Evolutionary conservation across 92 coral and sea anemone genomes (phyloP), one percentile per base, ranked within the genome.

Genomic region (Phymanthus crucifer): DNA sequence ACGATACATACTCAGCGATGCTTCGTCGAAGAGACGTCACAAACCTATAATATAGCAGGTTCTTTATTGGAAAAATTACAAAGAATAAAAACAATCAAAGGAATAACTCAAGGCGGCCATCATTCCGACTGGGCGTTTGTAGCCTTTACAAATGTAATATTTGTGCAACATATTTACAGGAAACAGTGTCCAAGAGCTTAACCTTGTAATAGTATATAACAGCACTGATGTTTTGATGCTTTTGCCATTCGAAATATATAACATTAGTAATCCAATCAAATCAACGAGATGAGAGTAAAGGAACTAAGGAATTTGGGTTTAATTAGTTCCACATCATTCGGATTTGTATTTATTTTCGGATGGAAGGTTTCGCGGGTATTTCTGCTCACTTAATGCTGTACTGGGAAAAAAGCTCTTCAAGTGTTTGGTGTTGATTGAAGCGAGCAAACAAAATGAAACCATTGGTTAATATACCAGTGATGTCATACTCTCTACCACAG

Each of bases 401-500:
- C 17, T 61, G 68, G 16, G 29, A 61, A 34, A 29, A 27, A 61
- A 61, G 68, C 68, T 34, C 26, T n/a, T n/a, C n/a, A n/a, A n/a
- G n/a, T n/a, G 27, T 61, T 18, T 5, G 14, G 68, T 61, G 68
- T 61, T 27, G 68, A 27, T 33, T 61, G 34, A 61, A 61, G 68
- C 68, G 18, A 61, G 29, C 3, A 61, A 61, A 61, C 36, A 61
- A 61, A 61, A 61, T 61, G 68, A 61, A 24, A 61, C 68, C 68
- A 61, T 61, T 61, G 68, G 68, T 61, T 24, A 61, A 61, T 27
- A 1, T 27, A 61, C 32, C 29, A 34, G 13, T 61, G 27, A 61
- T 34, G 68, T 61, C 68, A 61, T 26, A 19, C 36, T 8, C 36
- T 8, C 11, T 61, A 24, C 29, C 35, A 61, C 68, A 61, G 68